A percentile compares a stretch with the other conserved stretches of the same genome.
Conservation (phyloP, 2,797 vertebrate species). For the Gallinago solitaria region DNA sequence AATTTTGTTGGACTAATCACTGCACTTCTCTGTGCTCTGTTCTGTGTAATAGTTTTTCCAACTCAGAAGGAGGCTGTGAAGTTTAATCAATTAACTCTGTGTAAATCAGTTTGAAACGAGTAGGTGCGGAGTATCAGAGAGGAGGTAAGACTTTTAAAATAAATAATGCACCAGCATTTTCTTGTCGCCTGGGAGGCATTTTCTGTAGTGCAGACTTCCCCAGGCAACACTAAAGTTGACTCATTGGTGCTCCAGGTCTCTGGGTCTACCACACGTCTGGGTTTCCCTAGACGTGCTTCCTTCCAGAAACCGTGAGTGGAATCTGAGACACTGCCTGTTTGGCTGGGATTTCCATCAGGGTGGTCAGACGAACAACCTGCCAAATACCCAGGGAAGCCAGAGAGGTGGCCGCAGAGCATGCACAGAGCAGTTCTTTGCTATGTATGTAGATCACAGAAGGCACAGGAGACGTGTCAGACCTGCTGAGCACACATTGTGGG, state of each 20-base stretch:
- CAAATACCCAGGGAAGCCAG: background rate
- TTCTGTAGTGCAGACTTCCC: background rate
- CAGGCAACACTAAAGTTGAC: conserved; percentile 18
- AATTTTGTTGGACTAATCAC: background rate
- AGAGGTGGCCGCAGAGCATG: background rate
- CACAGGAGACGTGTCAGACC: background rate
- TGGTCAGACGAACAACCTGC: conserved; percentile 29
- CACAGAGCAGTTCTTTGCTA: background rate
- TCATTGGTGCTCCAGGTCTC: background rate
- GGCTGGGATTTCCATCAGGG: conserved; percentile 4
- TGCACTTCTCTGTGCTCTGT: background rate
- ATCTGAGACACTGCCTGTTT: conserved; percentile 25
- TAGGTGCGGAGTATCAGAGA: background rate
- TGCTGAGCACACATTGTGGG: background rate
- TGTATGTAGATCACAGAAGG: fast-evolving
- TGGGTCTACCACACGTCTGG: conserved; percentile 34
- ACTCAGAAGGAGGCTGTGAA: conserved; percentile 6
- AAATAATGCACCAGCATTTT: background rate
- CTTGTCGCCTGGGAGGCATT: conserved; percentile 30
- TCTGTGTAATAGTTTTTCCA: conserved; percentile 1
- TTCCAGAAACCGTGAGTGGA: conserved; percentile 25
- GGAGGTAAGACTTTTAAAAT: background rate
- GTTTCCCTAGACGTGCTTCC: conserved; percentile 34
- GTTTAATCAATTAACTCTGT: conserved; percentile 40
- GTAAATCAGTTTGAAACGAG: conserved; percentile 40